phyloP scores from a whole-genome alignment of 2,888 invertebrate genomes.

The Suillia variegata region DNA sequence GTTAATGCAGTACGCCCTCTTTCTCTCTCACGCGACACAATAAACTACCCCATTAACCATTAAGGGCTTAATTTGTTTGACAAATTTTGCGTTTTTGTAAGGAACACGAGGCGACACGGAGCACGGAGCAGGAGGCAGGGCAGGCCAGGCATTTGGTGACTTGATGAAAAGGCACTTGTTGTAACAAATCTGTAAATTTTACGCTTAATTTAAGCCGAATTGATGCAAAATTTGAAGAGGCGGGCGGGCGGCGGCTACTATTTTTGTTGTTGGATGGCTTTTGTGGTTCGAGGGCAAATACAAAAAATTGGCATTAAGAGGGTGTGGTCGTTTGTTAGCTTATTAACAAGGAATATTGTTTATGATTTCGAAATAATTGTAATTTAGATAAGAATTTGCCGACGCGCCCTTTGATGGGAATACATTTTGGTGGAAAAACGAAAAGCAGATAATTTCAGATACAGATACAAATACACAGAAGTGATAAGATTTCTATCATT shows the following conservation, averaged over 20 bases:
- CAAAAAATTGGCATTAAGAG: background rate
- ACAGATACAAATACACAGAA: too few relatives aligned
- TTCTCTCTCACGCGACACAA: background rate
- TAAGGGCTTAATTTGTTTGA: slow-evolving; percentile 36
- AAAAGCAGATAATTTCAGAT: too few relatives aligned
- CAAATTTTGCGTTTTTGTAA: slow-evolving; percentile 21
- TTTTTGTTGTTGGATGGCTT: background rate
- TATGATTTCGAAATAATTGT: background rate
- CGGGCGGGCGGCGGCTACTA: too few relatives aligned
- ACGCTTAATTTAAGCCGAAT: slow-evolving; percentile 58
- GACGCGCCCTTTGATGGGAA: too few relatives aligned
- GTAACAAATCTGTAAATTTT: slow-evolving; percentile 52
- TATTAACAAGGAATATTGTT: slow-evolving; percentile 5
- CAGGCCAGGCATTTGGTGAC: background rate
- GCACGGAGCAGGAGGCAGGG: too few relatives aligned
- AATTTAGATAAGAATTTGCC: background rate
- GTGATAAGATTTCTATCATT: too few relatives aligned
- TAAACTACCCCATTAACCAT: slow-evolving; percentile 22
- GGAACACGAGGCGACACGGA: too few relatives aligned
- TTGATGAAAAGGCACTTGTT: slow-evolving; percentile 38
- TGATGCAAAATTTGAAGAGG: slow-evolving; percentile 32
- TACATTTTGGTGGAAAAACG: too few relatives aligned
- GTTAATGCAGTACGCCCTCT: slow-evolving; percentile 2
- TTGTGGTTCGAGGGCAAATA: background rate
- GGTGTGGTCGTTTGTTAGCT: background rate